These are phyloP conservation scores for Philopedon plagiatum DNA, from an alignment of 2,888 invertebrate species.

Conservation along the genomic window DNA sequence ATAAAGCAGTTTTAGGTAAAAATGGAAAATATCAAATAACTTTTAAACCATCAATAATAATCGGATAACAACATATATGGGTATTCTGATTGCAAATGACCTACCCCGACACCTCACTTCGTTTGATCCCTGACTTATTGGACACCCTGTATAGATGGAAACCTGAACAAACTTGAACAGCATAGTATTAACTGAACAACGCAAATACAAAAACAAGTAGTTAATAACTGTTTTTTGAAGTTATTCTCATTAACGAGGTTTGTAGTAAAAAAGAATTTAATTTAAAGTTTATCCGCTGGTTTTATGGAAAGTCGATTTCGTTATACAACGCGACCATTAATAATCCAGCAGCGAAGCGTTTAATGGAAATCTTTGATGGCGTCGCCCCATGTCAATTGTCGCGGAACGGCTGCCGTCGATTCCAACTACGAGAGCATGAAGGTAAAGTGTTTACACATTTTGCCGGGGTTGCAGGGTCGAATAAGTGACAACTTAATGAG, in stretches of 20 bases:
- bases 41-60: no score
- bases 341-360: constrained; percentile 63
- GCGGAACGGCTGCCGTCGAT: constrained; percentile 46
- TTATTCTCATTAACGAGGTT: constrained; percentile 26
- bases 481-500: constrained; percentile 50
- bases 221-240: no score
- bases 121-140: no score
- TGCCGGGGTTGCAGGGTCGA: constrained; percentile 43
- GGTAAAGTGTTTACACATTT: constrained; percentile 49
- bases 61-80: no score
- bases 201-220: no score
- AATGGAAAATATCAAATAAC: no score
- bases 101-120: no score
- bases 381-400: constrained; percentile 62
- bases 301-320: constrained; percentile 62
- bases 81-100: no score
- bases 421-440: constrained; percentile 42
- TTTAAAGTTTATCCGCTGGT: constrained; percentile 57
- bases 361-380: constrained; percentile 65
- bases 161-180: no score
- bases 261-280: constrained; percentile 51
- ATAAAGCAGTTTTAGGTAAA: no score
- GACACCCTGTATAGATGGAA: no score
- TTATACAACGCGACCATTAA: constrained; percentile 63
- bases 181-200: no score